Evolutionary conservation across 1,140 invertebrate species (phyloP), one percentile per base, ranked within the genome.

Genomic region (Trypoxylus dichotomus): DNA sequence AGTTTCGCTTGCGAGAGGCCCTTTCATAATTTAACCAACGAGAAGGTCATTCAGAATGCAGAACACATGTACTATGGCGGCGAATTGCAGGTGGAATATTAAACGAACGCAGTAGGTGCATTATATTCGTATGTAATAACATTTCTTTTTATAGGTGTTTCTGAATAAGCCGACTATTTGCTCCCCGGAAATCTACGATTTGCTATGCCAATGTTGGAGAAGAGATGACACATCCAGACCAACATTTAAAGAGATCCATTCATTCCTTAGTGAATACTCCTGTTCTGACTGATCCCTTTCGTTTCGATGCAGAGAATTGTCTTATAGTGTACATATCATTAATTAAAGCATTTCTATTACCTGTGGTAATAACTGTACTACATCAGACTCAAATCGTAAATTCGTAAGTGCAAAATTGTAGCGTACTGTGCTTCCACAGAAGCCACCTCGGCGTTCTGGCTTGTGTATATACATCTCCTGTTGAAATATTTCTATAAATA

Each of bases 121-220:
- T 58, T 32, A 79, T 43, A 32, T 37, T 71, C 80, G n/a, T 79
- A 75, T 74, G 74, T 25, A 72, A 73, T 80, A 77, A 71, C 84
- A 25, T 74, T 37, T 71, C 3, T 7, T 37, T 79, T 87, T 87
- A 63, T 84, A 92, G 90, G 88, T 90, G 77, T 86, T 90, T 79
- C 87, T 93, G 80, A 90, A 92, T 75, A 91, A 91, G 82, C 93
- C 93, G 54, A 88, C 89, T 74, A 88, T 92, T 80, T 95, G 94
- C 85, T 91, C 93, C n/a, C 88, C 91, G 68, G 92, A 94, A 77
- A 89, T 94, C 63, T 95, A 94, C 85, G 91, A 93, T 83, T 85
- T 96, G 79, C 93, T 95, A 91, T 88, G 90, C 77, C 91, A 93
- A 77, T 96, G 94, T 85, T 96, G 94, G 94, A 91, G 87, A 83